These are phyloP conservation scores for Saccopteryx leptura DNA, from an alignment of 2,113 vertebrate genomes.

Conservation along the genomic window DNA sequence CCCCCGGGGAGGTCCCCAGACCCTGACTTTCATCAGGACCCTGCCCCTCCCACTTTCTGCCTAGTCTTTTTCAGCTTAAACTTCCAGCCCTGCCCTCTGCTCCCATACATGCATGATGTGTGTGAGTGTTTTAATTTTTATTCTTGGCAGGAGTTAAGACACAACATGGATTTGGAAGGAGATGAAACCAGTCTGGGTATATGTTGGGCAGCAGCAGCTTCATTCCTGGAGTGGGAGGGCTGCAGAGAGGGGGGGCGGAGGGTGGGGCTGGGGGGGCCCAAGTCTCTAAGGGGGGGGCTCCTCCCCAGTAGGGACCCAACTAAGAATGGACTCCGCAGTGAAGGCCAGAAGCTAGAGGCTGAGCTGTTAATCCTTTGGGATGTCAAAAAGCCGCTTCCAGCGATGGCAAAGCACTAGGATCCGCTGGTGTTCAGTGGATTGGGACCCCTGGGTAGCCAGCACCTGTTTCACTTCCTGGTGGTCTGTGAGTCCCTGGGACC, in stretches of 20 bases:
- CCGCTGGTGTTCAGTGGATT: no score
- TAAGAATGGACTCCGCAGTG: constrained; percentile 75
- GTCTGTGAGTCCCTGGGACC: background rate
- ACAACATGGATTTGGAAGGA: constrained; percentile 86
- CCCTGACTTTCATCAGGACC: background rate
- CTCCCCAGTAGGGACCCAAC: constrained; percentile 78
- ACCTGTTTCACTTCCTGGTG: background rate
- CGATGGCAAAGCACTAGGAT: background rate
- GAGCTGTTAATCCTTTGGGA: constrained; percentile 79
- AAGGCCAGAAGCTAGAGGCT: constrained; percentile 69
- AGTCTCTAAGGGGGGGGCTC: constrained; percentile 26
- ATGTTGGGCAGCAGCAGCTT: constrained; percentile 87
- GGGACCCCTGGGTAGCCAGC: background rate
- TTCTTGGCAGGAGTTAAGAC: constrained; percentile 90
- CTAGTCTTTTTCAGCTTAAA: constrained; percentile 62
- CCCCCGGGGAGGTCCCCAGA: background rate
- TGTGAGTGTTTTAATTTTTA: constrained; percentile 70
- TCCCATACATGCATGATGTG: constrained; percentile 73
- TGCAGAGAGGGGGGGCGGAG: background rate
- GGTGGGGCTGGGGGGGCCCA: background rate
- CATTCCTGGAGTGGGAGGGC: constrained; percentile 85
- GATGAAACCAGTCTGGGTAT: constrained; percentile 89
- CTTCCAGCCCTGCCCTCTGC: constrained; percentile 71
- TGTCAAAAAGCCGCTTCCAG: background rate
- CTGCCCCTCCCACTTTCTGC: background rate